phyloP scores from a whole-genome alignment of 2,888 invertebrate genomes.

The Asteroscopus sphinx region DNA sequence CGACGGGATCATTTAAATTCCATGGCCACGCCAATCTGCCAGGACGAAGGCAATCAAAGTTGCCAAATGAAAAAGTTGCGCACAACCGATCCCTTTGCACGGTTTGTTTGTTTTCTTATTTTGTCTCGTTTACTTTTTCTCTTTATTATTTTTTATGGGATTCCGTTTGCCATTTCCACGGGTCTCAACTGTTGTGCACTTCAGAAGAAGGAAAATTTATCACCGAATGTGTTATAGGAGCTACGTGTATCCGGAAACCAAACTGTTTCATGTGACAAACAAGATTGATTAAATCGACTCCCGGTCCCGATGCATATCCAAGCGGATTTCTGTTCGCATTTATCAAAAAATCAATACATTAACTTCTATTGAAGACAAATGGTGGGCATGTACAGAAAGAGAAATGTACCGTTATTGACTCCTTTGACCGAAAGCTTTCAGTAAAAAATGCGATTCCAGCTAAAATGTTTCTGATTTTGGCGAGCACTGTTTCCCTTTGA shows the following conservation, averaged over 20 bases:
- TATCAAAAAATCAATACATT: conserved; percentile 68
- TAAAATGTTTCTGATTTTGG: conserved; percentile 37
- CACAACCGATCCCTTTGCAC: conserved; percentile 60
- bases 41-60: conserved; percentile 76
- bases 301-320: conserved; percentile 63
- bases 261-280: conserved; percentile 67
- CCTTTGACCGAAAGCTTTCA: conserved; percentile 35
- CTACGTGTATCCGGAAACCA: conserved; percentile 63
- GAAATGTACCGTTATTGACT: conserved; percentile 53
- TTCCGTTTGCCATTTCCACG: conserved; percentile 52
- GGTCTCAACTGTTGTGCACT: conserved; percentile 44
- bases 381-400: conserved; percentile 35
- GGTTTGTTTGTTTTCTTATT: conserved; percentile 58
- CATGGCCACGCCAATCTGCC: conserved; percentile 55
- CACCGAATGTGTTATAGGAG: conserved; percentile 64
- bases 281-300: conserved; percentile 69
- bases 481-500: conserved; percentile 36
- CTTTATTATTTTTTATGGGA: conserved; percentile 74
- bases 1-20: conserved; percentile 73
- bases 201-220: conserved; percentile 68
- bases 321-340: conserved; percentile 60
- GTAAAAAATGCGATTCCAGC: conserved; percentile 31
- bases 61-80: conserved; percentile 75
- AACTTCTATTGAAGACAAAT: conserved; percentile 51
- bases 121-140: conserved; percentile 61